Conservation (phyloP, 2,888 invertebrate species). For the Laothoe populi region DNA sequence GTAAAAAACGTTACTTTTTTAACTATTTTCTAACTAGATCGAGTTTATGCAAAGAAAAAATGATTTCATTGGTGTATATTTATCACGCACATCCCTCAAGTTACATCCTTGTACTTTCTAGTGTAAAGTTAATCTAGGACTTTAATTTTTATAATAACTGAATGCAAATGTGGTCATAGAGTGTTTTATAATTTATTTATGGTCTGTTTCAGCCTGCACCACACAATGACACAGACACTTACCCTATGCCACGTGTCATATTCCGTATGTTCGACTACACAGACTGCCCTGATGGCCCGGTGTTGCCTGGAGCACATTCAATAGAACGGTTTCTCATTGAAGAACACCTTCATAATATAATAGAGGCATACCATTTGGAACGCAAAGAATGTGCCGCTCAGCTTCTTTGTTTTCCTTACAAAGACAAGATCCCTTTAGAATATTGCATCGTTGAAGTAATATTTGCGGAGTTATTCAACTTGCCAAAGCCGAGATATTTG, state of each 20-base stretch:
- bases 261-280: constrained; percentile 99
- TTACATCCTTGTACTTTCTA: too few relatives aligned
- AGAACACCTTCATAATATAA: constrained; percentile 97
- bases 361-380: constrained; percentile 94
- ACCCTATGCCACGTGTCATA: constrained; percentile 97
- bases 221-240: constrained; percentile 94
- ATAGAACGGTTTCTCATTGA: constrained; percentile 99
- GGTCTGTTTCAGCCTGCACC: constrained; percentile 89
- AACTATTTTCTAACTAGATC: too few relatives aligned
- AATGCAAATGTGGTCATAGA: too few relatives aligned
- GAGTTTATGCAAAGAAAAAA: too few relatives aligned
- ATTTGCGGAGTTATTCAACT: constrained; percentile 96
- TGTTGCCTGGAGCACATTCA: constrained; percentile 97
- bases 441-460: constrained; percentile 99
- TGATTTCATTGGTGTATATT: too few relatives aligned
- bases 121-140: too few relatives aligned
- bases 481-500: constrained; percentile 94
- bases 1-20: too few relatives aligned
- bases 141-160: too few relatives aligned
- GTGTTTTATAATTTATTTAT: constrained; percentile 13
- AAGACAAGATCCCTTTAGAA: constrained; percentile 97
- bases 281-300: constrained; percentile 97
- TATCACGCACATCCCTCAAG: too few relatives aligned
- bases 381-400: constrained; percentile 98
- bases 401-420: constrained; percentile 95